A percentile compares a stretch with the other conserved stretches of the same genome.
phyloP scores from a whole-genome alignment of 2,113 vertebrate genomes.

The Aegithalos caudatus region DNA sequence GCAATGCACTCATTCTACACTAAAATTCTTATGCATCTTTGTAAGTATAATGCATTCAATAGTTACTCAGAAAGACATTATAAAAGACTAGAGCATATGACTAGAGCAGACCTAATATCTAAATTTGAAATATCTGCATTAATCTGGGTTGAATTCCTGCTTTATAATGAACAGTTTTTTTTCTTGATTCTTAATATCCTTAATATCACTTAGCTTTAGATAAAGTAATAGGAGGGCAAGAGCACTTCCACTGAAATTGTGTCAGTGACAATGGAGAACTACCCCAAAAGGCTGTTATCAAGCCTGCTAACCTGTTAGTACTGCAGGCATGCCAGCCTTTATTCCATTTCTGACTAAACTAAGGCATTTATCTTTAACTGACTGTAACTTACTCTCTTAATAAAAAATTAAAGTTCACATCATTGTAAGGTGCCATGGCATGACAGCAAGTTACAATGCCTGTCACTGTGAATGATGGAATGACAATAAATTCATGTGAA shows the following conservation, averaged over 20 bases:
- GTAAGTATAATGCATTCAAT: neutral
- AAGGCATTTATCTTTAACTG: slow-evolving; percentile 40
- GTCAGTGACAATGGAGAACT: neutral
- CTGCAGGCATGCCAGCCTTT: neutral
- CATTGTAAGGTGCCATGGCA: slow-evolving; percentile 10
- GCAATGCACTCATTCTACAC: neutral
- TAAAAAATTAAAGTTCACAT: slow-evolving; percentile 51
- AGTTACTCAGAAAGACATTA: neutral
- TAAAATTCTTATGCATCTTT: neutral
- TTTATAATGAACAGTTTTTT: neutral
- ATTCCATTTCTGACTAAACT: neutral
- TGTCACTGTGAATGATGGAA: slow-evolving; percentile 47
- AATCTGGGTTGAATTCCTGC: neutral
- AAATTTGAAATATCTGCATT: neutral
- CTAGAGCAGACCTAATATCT: neutral
- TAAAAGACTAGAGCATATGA: neutral
- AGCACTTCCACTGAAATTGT: neutral
- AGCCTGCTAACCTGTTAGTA: neutral
- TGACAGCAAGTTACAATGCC: slow-evolving; percentile 40
- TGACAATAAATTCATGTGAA: slow-evolving; percentile 33
- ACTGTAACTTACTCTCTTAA: slow-evolving; percentile 8
- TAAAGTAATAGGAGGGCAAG: neutral
- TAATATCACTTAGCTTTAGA: neutral
- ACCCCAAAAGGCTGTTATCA: neutral
- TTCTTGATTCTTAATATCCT: neutral